Evolutionary conservation across 1,140 invertebrate species (phyloP).

Genomic region (Mycetomoellerius zeteki): DNA sequence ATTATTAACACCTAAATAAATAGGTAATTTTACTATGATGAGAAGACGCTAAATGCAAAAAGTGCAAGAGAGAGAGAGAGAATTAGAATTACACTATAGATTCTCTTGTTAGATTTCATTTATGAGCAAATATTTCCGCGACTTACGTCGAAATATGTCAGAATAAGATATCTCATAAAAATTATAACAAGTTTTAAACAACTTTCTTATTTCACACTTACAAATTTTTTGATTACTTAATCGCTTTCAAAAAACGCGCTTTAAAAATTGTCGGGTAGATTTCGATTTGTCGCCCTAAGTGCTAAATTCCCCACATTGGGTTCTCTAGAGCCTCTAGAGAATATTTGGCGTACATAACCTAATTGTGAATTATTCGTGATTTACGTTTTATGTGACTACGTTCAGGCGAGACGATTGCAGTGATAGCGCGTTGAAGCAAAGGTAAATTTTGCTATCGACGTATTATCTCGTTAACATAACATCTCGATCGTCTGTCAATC

Average conservation of each 20-base stretch:
- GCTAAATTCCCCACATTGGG: too few relatives aligned
- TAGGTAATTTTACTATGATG: too few relatives aligned
- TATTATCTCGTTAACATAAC: slow-evolving; percentile 24
- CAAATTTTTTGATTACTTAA: too few relatives aligned
- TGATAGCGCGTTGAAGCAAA: background rate
- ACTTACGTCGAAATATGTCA: background rate
- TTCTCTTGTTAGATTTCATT: too few relatives aligned
- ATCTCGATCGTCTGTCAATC: background rate
- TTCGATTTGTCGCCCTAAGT: too few relatives aligned
- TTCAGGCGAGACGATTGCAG: background rate
- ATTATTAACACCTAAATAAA: too few relatives aligned
- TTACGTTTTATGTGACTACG: background rate
- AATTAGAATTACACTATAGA: too few relatives aligned
- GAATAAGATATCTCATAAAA: background rate
- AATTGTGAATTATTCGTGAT: background rate
- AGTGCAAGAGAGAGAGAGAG: too few relatives aligned
- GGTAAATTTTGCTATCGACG: slow-evolving; percentile 38
- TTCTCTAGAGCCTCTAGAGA: too few relatives aligned
- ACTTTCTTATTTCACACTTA: background rate
- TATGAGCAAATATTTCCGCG: background rate
- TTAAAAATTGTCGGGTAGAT: background rate
- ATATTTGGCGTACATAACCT: background rate
- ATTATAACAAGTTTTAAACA: background rate
- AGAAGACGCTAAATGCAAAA: too few relatives aligned
- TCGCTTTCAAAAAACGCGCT: background rate